Evolutionary conservation across 2,797 vertebrate genomes (phyloP).

Genomic region (Harpagifer antarcticus): DNA sequence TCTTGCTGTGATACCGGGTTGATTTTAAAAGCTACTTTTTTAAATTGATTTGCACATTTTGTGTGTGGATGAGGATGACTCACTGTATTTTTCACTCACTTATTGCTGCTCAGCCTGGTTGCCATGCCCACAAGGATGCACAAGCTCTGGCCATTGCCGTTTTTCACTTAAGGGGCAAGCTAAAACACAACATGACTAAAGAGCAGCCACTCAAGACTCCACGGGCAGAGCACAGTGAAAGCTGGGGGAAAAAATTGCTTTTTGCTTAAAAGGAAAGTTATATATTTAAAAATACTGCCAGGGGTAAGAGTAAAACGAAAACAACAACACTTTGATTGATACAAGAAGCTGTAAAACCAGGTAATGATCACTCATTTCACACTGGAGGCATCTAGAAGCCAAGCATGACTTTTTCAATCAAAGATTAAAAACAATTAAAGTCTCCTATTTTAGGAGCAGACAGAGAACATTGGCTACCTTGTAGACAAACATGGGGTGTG

Average conservation of each 20-base stretch:
- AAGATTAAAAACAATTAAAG: conserved; percentile 35
- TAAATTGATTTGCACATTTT: conserved; percentile 56
- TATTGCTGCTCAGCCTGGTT: conserved; percentile 55
- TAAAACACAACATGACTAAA: conserved; percentile 53
- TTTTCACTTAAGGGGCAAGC: conserved; percentile 28
- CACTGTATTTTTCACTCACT: conserved; percentile 55
- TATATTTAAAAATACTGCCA: conserved; percentile 25
- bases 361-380: background rate
- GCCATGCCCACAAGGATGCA: conserved; percentile 68
- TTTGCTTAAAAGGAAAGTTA: conserved; percentile 27
- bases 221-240: conserved; percentile 7
- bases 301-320: conserved; percentile 7
- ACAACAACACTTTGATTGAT: background rate
- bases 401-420: conserved; percentile 31
- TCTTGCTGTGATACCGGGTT: no score
- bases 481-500: background rate
- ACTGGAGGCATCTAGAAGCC: conserved; percentile 9
- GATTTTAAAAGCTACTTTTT: conserved; percentile 12
- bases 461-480: conserved; percentile 47
- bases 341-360: conserved; percentile 14
- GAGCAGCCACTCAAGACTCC: conserved; percentile 48
- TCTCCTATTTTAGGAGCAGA: conserved; percentile 28
- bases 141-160: conserved; percentile 23
- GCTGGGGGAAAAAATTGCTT: conserved; percentile 2
- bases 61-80: conserved; percentile 58